Evolutionary conservation across 1,140 invertebrate species (phyloP).

Genomic region (Sarcophaga peregrina): DNA sequence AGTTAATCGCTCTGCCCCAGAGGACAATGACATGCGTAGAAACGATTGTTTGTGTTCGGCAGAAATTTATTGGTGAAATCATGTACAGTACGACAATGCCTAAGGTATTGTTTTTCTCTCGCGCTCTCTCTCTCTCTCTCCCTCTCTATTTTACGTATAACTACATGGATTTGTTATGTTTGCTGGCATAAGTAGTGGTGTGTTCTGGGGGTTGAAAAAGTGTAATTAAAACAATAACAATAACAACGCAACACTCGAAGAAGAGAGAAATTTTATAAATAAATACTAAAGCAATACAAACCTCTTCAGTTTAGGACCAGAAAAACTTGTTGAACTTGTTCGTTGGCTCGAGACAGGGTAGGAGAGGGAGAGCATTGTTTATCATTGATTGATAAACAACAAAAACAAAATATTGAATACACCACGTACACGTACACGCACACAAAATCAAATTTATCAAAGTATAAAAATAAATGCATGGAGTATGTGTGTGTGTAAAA

Average conservation of each 20-base stretch:
- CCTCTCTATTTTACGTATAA: too few relatives aligned
- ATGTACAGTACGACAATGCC: background rate
- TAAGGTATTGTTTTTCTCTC: too few relatives aligned
- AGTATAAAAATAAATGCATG: too few relatives aligned
- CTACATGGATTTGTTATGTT: background rate
- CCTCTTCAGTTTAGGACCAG: conserved; percentile 1
- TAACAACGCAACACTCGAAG: background rate
- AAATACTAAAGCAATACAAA: background rate
- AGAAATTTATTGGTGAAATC: background rate
- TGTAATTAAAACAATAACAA: background rate
- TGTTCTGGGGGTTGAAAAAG: conserved; percentile 18
- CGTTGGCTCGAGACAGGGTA: background rate
- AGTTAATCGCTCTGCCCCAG: background rate
- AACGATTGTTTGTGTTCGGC: background rate
- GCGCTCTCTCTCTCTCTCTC: too few relatives aligned
- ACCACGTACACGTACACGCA: too few relatives aligned
- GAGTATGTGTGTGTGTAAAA: too few relatives aligned
- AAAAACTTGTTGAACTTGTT: conserved; percentile 35
- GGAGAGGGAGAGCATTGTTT: background rate
- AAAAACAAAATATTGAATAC: background rate
- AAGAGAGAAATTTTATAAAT: too few relatives aligned
- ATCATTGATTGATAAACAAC: background rate
- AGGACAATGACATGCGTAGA: background rate
- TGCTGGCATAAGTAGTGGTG: too few relatives aligned
- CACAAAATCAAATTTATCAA: too few relatives aligned